Base-by-base conservation (phyloP, 2,113 vertebrate genomes). In the Bubalus kerabau region DNA sequence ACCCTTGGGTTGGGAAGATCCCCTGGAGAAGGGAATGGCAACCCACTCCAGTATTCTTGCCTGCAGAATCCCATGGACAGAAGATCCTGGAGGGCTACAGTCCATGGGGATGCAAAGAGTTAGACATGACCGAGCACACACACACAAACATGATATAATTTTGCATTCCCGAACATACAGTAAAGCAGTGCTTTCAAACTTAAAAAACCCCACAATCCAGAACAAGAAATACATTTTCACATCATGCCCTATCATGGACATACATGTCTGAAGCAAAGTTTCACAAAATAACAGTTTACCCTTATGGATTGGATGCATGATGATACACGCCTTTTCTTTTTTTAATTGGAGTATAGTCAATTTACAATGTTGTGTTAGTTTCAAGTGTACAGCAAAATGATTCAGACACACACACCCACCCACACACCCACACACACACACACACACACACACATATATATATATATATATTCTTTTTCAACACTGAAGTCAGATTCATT, bases 141-240 rank as follows among this genome's bases (percentile, higher is more conserved):
- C n/a, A 71, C 4, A 21, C n/a, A 11, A 36, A 36, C n/a, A 3
- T 0, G 9, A 54, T n/a, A 50, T 0, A 78, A 86, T 62, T 83
- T 36, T 30, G 7, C 43, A 50, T 91, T 90, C 76, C 74, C 50
- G 46, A 50, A 90, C 26, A 84, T 24, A 26, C 14, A 28, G 14
- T 7, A 67, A 87, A 14, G 9, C 30, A 23, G 60, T 7, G 5
- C 17, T 92, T 91, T 64, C 32, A 60, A 59, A 91, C 43, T 24
- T 48, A 1, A 60, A 48, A 74, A 30, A n/a, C 4, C 16, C 16
- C 74, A 85, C 2, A 59, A 21, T 67, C 54, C 54, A 91, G 23
- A 91, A 30, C 40, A 92, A 64, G 40, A 84, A 71, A 80, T 57
- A 28, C 4, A 46, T 80, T 62, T 94, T 85, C 50, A 54, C 9